Evolutionary conservation across 2,888 invertebrate genomes (phyloP).

Genomic region (Lingula anatina): DNA sequence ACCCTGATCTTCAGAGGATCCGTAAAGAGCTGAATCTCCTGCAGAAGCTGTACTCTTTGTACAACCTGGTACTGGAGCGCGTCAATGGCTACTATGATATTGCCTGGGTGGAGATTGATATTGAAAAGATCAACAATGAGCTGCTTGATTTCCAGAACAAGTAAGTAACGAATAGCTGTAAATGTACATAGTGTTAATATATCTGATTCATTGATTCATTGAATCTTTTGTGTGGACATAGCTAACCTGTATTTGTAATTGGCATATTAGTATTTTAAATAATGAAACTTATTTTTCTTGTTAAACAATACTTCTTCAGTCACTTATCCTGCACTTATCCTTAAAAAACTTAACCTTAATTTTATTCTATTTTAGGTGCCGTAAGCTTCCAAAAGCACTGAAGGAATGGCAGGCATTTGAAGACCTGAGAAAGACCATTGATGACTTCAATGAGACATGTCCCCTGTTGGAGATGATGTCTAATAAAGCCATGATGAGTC

Average conservation of each 20-base stretch:
- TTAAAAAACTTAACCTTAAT: no score
- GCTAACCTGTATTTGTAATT: no score
- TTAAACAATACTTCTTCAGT: no score
- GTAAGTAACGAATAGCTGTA: constrained; percentile 55
- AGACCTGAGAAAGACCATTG: constrained; percentile 91
- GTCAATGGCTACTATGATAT: constrained; percentile 96
- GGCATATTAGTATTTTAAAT: no score
- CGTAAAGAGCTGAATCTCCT: constrained; percentile 89
- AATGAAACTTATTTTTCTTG: no score
- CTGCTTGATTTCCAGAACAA: constrained; percentile 94
- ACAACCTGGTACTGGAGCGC: constrained; percentile 92
- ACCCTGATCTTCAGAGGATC: constrained; percentile 87
- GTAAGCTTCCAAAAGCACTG: constrained; percentile 85
- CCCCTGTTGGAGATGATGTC: constrained; percentile 92
- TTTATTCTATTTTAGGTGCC: constrained; percentile 72
- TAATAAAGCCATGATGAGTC: constrained; percentile 93
- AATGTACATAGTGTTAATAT: no score
- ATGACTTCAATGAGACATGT: constrained; percentile 97
- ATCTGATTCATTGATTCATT: no score
- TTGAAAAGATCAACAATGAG: constrained; percentile 95
- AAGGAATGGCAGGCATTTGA: constrained; percentile 96
- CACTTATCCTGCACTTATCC: no score
- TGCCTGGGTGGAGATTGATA: constrained; percentile 92
- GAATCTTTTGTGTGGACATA: no score
- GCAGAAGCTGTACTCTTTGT: constrained; percentile 90